Conservation (phyloP, 2,113 vertebrate species). For the Pandion haliaetus region DNA sequence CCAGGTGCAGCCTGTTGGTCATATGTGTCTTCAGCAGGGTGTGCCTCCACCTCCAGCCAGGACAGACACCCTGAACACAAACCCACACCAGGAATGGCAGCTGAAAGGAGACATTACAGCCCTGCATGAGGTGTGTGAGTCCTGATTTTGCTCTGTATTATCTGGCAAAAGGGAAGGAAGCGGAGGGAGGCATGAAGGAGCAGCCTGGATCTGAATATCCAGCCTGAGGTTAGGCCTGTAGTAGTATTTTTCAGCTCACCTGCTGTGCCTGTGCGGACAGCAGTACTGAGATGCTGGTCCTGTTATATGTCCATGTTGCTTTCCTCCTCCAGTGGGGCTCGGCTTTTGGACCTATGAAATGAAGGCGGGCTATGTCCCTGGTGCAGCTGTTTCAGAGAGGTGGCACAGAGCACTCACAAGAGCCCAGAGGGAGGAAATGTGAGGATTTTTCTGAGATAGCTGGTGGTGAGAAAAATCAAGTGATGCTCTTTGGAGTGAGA, state of each 20-base stretch:
- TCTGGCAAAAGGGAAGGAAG: not conserved
- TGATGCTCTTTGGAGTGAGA: not conserved
- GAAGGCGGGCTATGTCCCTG: not conserved
- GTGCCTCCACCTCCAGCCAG: conserved; percentile 27
- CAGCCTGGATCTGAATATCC: not conserved
- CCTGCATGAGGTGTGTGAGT: not conserved
- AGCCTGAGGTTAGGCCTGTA: not conserved
- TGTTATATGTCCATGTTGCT: not conserved
- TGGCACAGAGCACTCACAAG: not conserved
- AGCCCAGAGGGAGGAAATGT: not conserved
- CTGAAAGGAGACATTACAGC: not conserved
- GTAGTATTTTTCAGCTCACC: not conserved
- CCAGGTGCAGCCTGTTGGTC: conserved; percentile 26
- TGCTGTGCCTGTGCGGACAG: not conserved
- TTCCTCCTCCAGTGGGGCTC: not conserved
- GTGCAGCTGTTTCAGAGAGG: not conserved
- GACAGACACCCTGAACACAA: not conserved
- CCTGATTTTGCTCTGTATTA: not conserved
- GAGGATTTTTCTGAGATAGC: not conserved
- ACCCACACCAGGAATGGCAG: not conserved
- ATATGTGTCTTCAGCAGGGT: not conserved
- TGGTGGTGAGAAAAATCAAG: not conserved
- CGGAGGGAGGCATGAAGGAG: not conserved
- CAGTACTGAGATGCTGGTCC: not conserved
- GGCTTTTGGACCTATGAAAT: not conserved